Percentiles rank a stretch among this genome's conserved stretches.
Conservation (phyloP, 2,113 vertebrate species). For the Agapornis roseicollis region DNA sequence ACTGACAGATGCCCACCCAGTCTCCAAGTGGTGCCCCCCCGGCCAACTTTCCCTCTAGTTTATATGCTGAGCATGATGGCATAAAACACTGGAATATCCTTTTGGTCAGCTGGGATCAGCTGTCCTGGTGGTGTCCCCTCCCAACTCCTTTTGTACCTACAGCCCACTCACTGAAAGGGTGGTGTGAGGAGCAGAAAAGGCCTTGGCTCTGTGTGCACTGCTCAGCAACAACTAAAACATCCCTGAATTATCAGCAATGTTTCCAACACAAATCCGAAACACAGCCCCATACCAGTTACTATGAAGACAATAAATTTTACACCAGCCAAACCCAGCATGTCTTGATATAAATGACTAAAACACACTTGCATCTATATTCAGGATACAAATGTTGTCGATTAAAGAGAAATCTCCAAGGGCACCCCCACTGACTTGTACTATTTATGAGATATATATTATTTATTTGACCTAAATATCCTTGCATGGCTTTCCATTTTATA, state of each 20-base stretch:
- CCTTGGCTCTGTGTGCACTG: background rate
- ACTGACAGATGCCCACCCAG: background rate
- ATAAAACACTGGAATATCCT: background rate
- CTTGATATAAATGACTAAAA: background rate
- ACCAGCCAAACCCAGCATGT: background rate
- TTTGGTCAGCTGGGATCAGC: background rate
- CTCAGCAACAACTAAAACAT: background rate
- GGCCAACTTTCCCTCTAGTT: background rate
- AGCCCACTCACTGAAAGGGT: fast-evolving
- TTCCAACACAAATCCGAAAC: background rate
- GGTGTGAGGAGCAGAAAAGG: background rate
- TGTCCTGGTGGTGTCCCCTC: background rate
- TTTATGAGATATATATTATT: slow-evolving; percentile 31
- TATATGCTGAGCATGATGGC: background rate
- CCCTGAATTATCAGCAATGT: background rate
- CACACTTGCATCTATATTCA: background rate
- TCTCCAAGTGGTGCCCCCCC: background rate
- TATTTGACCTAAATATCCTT: slow-evolving; percentile 48
- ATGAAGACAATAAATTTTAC: background rate
- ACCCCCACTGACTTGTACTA: background rate
- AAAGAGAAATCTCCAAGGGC: background rate
- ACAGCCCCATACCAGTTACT: background rate
- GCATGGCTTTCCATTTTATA: background rate
- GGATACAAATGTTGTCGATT: background rate
- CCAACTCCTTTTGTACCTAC: background rate